Percentiles rank a stretch among this genome's conserved stretches.
Conservation (phyloP, 2,113 vertebrate species). For the Gymnocephalus cernua region DNA sequence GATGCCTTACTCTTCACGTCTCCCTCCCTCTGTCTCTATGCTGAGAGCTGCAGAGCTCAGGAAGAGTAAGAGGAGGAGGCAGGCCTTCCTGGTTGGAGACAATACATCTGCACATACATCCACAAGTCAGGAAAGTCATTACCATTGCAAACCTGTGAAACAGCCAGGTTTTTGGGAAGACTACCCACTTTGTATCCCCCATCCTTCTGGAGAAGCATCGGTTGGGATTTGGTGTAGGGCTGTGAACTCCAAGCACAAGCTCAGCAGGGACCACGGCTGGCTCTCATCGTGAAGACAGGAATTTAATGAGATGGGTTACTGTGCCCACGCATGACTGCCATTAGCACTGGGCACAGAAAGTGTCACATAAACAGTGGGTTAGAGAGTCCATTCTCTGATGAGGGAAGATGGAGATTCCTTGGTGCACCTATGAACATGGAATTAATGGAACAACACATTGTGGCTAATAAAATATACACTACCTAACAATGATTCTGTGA, state of each 20-base stretch:
- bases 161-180: conserved; percentile 26
- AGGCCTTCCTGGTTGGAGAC: conserved; percentile 6
- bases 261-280: conserved; percentile 35
- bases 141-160: conserved; percentile 36
- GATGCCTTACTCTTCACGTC: conserved; percentile 53
- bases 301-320: conserved; percentile 63
- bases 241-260: conserved; percentile 42
- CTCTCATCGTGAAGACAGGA: conserved; percentile 40
- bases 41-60: conserved; percentile 40
- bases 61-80: conserved; percentile 28
- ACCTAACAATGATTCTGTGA: background rate
- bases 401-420: conserved; percentile 24
- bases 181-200: background rate
- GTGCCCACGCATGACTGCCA: conserved; percentile 38
- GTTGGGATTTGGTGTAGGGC: conserved; percentile 29
- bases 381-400: conserved; percentile 52
- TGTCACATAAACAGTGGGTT: conserved; percentile 51
- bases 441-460: conserved; percentile 42
- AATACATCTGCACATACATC: conserved; percentile 44
- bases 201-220: background rate
- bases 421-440: conserved; percentile 26
- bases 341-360: conserved; percentile 45
- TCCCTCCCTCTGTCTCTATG: conserved; percentile 38
- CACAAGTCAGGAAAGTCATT: conserved; percentile 45
- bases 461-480: conserved; percentile 25